These are phyloP conservation scores for Folsomia candida DNA, from an alignment of 2,888 invertebrate species.

Conservation along the genomic window DNA sequence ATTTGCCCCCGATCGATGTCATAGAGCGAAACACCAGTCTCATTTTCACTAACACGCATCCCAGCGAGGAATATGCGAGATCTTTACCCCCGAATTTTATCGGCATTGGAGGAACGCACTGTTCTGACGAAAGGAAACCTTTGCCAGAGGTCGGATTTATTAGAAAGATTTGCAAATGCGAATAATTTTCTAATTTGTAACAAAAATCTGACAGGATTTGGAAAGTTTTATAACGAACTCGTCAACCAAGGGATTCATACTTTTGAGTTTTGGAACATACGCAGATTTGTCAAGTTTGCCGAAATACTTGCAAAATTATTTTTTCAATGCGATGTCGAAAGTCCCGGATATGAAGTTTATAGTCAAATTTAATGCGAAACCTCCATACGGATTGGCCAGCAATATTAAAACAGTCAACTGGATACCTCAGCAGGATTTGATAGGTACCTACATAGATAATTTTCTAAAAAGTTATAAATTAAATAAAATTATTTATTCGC, in stretches of 20 bases:
- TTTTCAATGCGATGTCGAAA: conserved; percentile 29
- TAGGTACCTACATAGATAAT: no score
- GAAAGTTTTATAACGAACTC: not conserved
- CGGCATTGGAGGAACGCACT: conserved; percentile 42
- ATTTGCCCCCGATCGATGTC: conserved; percentile 30
- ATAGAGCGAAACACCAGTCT: conserved; percentile 24
- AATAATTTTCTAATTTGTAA: no score
- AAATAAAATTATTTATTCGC: no score
- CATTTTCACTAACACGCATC: conserved; percentile 41
- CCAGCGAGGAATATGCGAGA: conserved; percentile 42
- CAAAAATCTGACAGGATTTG: not conserved
- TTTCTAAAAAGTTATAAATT: no score
- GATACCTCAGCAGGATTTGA: conserved; percentile 35
- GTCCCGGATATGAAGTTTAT: conserved; percentile 27
- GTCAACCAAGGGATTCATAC: conserved; percentile 16
- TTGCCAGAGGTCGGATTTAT: conserved; percentile 32
- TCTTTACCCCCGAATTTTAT: conserved; percentile 43
- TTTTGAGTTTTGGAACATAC: conserved; percentile 47
- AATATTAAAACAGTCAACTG: conserved; percentile 27
- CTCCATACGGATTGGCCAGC: conserved; percentile 18
- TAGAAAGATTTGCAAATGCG: no score
- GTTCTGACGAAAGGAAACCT: conserved; percentile 24
- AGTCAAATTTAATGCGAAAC: conserved; percentile 30
- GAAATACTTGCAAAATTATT: conserved; percentile 11
- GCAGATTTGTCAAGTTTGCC: conserved; percentile 33